These are phyloP conservation scores for Uria lomvia DNA, from an alignment of 2,113 vertebrate species.

Conservation along the genomic window DNA sequence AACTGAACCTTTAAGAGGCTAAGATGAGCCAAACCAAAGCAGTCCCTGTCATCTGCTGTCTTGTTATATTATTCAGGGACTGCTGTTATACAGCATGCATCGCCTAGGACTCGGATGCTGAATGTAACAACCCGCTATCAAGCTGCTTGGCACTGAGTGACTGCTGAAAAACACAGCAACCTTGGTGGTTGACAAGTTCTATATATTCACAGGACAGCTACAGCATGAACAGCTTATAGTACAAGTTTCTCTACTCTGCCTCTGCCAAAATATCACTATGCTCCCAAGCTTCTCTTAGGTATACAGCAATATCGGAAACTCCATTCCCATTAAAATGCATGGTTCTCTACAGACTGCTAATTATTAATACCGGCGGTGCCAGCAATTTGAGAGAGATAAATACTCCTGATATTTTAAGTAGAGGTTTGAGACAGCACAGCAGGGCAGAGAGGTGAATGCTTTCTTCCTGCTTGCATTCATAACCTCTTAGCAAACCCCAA, in stretches of 20 bases:
- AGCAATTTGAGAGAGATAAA: not conserved
- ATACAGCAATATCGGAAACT: not conserved
- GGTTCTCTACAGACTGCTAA: not conserved
- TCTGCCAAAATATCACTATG: not conserved
- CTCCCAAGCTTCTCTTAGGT: not conserved
- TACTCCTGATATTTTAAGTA: not conserved
- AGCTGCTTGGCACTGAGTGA: conserved; percentile 35
- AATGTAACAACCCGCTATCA: conserved; percentile 41
- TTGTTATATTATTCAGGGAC: conserved; percentile 36
- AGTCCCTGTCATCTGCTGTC: conserved; percentile 38
- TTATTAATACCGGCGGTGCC: not conserved
- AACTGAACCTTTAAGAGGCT: not conserved
- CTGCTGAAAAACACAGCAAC: conserved; percentile 54
- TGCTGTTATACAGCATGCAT: conserved; percentile 24
- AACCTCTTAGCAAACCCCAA: not conserved
- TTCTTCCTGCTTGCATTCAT: not conserved
- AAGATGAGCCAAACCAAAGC: not conserved
- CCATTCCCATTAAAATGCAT: not conserved
- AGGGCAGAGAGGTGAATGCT: not conserved
- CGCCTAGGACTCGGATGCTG: not conserved
- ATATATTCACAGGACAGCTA: conserved; percentile 38
- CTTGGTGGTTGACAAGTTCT: conserved; percentile 40
- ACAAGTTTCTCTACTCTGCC: not conserved
- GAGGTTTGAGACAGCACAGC: not conserved
- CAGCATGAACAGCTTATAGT: not conserved